Conservation (phyloP, 2,113 vertebrate species). For the Barbus barbus region DNA sequence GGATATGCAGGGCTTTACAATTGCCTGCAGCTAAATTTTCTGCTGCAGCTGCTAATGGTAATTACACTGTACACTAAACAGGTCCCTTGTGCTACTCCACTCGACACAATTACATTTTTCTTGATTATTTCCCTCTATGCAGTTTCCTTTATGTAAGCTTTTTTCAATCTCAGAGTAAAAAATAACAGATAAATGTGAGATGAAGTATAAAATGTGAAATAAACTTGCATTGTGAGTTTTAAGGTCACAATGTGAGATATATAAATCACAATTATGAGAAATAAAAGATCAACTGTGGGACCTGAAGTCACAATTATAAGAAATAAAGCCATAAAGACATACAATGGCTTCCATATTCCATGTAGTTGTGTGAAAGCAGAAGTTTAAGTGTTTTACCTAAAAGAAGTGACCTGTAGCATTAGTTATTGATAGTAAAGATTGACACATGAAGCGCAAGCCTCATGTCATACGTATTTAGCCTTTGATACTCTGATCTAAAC, state of each 20-base stretch:
- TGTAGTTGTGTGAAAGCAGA: neutral
- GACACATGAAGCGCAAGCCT: neutral
- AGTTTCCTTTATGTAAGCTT: neutral
- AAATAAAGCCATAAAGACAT: neutral
- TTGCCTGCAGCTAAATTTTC: neutral
- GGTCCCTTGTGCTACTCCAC: constrained; percentile 2
- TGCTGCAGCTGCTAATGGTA: constrained; percentile 1
- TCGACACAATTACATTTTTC: neutral
- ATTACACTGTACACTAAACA: neutral
- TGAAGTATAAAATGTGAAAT: neutral
- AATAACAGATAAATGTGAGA: neutral
- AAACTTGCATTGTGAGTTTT: neutral
- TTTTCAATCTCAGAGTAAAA: neutral
- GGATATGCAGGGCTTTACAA: neutral
- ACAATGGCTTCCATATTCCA: neutral
- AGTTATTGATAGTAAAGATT: neutral
- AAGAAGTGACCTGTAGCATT: neutral
- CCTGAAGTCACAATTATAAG: neutral
- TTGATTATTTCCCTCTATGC: neutral
- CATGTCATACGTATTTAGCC: neutral
- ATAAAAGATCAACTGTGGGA: neutral
- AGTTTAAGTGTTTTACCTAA: neutral
- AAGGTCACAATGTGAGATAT: neutral
- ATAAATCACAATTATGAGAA: neutral
- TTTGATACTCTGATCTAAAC: neutral